phyloP scores from a whole-genome alignment of 1,140 invertebrate genomes.

The Atta colombica region DNA sequence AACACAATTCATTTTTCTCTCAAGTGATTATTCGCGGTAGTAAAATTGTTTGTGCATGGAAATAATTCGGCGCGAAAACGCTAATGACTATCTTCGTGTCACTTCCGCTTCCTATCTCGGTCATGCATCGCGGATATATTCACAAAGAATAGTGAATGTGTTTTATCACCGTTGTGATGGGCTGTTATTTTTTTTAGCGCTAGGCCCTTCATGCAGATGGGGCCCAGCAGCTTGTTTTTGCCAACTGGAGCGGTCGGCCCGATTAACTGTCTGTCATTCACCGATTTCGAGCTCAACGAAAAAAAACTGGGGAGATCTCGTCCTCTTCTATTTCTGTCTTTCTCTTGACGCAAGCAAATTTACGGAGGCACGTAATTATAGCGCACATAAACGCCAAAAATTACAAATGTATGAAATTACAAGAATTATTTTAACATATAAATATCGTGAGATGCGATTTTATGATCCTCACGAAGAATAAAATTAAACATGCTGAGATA shows the following conservation, averaged over 20 bases:
- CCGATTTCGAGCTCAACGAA: slow-evolving; percentile 32
- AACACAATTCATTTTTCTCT: slow-evolving; percentile 14
- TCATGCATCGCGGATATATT: not conserved
- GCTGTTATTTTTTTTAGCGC: slow-evolving; percentile 43
- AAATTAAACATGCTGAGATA: not conserved
- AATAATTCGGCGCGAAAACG: slow-evolving; percentile 23
- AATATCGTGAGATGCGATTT: not conserved
- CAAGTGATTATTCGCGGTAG: not conserved
- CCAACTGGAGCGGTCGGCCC: slow-evolving; percentile 51
- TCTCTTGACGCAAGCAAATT: slow-evolving; percentile 32
- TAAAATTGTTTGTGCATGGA: slow-evolving; percentile 22
- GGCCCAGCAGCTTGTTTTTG: slow-evolving; percentile 52
- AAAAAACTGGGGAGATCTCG: not conserved
- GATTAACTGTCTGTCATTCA: slow-evolving; percentile 60
- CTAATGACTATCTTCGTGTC: slow-evolving; percentile 31
- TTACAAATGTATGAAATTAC: slow-evolving; percentile 6
- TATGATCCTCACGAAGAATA: not conserved
- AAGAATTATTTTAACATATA: slow-evolving; percentile 38
- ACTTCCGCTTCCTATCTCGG: slow-evolving; percentile 37
- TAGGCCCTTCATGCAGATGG: not conserved
- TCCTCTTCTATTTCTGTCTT: not conserved
- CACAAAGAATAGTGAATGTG: not conserved
- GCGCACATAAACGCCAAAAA: slow-evolving; percentile 11
- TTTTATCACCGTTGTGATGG: slow-evolving; percentile 22
- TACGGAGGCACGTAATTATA: slow-evolving; percentile 21